Evolutionary conservation across 1,140 invertebrate genomes (phyloP).

Genomic region (Notospermus geniculatus): DNA sequence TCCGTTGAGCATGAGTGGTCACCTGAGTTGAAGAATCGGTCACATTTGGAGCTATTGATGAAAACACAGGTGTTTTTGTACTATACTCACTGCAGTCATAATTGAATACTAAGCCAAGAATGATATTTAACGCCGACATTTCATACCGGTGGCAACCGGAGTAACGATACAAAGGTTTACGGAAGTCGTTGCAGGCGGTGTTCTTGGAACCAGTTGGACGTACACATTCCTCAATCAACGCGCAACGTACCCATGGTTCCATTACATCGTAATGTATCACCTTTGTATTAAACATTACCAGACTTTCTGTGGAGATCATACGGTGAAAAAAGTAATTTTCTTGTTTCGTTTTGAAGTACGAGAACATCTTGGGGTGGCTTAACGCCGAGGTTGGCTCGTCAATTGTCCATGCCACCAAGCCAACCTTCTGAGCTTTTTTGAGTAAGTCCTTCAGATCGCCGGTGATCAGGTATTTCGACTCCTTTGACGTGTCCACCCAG

Average conservation of each 20-base stretch:
- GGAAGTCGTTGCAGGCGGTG: constrained; percentile 68
- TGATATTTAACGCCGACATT: constrained; percentile 84
- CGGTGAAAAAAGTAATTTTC: constrained; percentile 82
- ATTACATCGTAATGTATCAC: constrained; percentile 72
- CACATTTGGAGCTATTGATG: not conserved
- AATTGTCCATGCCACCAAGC: constrained; percentile 74
- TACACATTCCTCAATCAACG: constrained; percentile 82
- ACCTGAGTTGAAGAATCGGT: not conserved
- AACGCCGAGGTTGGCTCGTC: constrained; percentile 75
- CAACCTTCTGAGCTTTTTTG: constrained; percentile 54
- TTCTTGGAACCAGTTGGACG: constrained; percentile 75
- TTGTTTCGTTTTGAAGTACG: constrained; percentile 73
- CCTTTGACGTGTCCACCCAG: constrained; percentile 64
- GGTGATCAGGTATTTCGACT: constrained; percentile 54
- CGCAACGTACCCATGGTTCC: constrained; percentile 91
- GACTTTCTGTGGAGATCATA: constrained; percentile 66
- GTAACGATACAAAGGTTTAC: constrained; percentile 87
- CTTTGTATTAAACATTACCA: constrained; percentile 72
- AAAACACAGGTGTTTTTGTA: constrained; percentile 16
- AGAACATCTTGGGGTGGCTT: constrained; percentile 93
- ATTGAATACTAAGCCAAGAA: constrained; percentile 76
- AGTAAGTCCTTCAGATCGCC: constrained; percentile 47
- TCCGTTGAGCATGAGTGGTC: too few relatives aligned
- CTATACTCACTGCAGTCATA: constrained; percentile 65
- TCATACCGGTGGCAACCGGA: constrained; percentile 91